phyloP scores from a whole-genome alignment of 2,888 invertebrate genomes.

The Cataglyphis rosenhaueri region DNA sequence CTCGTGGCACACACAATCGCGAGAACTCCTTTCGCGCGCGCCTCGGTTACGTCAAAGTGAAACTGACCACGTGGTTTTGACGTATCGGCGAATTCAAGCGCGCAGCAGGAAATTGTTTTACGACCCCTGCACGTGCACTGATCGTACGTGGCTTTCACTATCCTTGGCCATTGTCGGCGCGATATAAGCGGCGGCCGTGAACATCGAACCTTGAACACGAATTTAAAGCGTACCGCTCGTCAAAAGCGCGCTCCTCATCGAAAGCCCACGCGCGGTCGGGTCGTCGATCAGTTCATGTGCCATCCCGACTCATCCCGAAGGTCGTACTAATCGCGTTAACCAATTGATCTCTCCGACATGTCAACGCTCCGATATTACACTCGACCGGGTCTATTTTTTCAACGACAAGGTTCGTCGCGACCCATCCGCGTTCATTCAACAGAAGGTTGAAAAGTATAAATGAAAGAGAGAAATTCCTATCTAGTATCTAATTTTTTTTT shows the following conservation, averaged over 20 bases:
- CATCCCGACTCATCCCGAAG: conserved; percentile 45
- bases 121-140: conserved; percentile 21
- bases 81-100: conserved; percentile 57
- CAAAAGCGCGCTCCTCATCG: conserved; percentile 5
- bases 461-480: neutral
- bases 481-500: neutral
- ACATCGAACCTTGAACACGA: conserved; percentile 74
- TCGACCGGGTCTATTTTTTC: conserved; percentile 2
- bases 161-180: conserved; percentile 72
- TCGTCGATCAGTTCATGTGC: conserved; percentile 57
- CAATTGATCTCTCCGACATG: conserved; percentile 51
- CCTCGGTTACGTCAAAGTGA: conserved; percentile 78
- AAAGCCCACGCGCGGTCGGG: neutral
- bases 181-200: conserved; percentile 70
- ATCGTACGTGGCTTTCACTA: conserved; percentile 73
- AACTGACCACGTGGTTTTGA: conserved; percentile 71
- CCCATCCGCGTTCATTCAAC: neutral
- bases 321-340: conserved; percentile 60
- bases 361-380: conserved; percentile 57
- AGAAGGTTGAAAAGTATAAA: neutral
- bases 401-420: neutral
- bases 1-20: conserved; percentile 50
- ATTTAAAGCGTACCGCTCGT: conserved; percentile 66
- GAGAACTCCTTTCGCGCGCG: conserved; percentile 31
- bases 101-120: conserved; percentile 55